Percentiles rank a stretch among this genome's conserved stretches.
Conservation (phyloP, 2,113 vertebrate genomes). For the Phalacrocorax aristotelis region DNA sequence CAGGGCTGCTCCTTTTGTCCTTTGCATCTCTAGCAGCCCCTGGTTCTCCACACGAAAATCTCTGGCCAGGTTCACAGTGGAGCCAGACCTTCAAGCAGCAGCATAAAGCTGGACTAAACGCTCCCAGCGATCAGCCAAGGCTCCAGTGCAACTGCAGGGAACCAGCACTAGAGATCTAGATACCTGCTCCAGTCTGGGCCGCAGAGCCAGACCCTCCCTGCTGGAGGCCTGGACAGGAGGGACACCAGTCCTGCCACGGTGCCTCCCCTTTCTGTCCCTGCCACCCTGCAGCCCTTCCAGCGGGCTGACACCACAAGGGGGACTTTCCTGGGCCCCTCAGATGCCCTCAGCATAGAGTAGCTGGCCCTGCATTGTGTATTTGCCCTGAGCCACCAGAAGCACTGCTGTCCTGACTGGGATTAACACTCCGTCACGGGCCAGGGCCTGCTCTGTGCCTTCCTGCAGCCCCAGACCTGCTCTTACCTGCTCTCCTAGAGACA, state of each 20-base stretch:
- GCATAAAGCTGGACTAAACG: background rate
- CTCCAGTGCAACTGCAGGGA: background rate
- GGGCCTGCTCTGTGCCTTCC: background rate
- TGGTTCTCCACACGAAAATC: background rate
- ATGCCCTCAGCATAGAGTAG: background rate
- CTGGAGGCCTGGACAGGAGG: background rate
- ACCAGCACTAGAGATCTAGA: background rate
- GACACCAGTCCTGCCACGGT: background rate
- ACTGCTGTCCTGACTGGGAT: background rate
- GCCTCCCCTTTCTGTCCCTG: background rate
- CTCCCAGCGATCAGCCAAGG: background rate
- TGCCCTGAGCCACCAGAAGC: background rate
- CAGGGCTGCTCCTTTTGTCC: background rate
- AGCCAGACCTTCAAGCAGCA: background rate
- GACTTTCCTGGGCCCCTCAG: background rate
- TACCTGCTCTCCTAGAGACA: constrained; percentile 91
- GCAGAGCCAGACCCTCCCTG: background rate
- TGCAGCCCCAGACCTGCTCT: background rate
- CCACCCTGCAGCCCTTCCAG: background rate
- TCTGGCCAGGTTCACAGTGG: background rate
- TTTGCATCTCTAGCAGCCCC: background rate
- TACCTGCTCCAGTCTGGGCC: background rate
- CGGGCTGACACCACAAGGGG: background rate
- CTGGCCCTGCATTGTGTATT: background rate
- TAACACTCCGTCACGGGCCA: fast-evolving